Percentiles rank a stretch among this genome's conserved stretches.
Evolutionary conservation across 2,113 vertebrate species (phyloP).

Genomic region (Brienomyrus longianalis): DNA sequence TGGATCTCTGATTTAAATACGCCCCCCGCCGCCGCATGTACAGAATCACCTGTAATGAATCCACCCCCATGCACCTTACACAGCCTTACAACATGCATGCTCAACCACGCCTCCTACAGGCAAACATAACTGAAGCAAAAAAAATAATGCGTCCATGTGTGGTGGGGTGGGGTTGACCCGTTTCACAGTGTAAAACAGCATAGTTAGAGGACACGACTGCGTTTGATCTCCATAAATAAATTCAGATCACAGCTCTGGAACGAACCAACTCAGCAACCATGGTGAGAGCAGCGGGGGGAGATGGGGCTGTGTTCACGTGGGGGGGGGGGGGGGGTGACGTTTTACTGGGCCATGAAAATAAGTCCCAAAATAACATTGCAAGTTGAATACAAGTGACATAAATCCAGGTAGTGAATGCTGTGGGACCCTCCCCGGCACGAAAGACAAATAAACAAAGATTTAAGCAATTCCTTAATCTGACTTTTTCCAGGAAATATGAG

Average conservation of each 20-base stretch:
- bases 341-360: not conserved
- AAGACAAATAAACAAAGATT: not conserved
- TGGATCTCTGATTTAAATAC: not conserved
- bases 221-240: not conserved
- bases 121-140: not conserved
- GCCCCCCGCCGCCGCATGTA: not conserved
- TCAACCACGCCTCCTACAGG: not conserved
- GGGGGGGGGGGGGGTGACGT: not conserved
- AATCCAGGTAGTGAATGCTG: not conserved
- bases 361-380: not conserved
- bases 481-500: not conserved
- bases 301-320: not conserved
- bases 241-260: not conserved
- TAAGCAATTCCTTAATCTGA: not conserved
- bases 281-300: not conserved
- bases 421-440: not conserved
- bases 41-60: not conserved
- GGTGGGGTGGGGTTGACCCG: not conserved
- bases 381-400: not conserved
- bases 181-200: not conserved
- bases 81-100: not conserved
- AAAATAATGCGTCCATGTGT: not conserved
- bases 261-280: not conserved
- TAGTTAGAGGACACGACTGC: not conserved
- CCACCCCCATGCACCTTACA: not conserved